A percentile compares a stretch with the other conserved stretches of the same genome.
phyloP scores from a whole-genome alignment of 1,140 invertebrate species.

The Dreissena rostriformis region DNA sequence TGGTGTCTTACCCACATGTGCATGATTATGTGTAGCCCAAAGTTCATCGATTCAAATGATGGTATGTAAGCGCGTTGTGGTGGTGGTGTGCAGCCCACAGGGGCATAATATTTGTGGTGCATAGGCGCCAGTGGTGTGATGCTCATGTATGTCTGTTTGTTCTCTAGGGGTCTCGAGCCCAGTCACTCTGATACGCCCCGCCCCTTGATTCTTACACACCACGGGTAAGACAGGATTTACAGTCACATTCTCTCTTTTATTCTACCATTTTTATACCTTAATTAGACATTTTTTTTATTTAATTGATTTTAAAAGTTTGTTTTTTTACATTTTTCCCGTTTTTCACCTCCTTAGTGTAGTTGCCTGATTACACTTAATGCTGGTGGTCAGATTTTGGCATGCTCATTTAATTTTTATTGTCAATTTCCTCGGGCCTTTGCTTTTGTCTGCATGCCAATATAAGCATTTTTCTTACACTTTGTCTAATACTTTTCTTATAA shows the following conservation, averaged over 20 bases:
- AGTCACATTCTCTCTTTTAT: slow-evolving; percentile 33
- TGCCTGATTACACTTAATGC: too few relatives aligned
- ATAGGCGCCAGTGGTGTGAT: neutral
- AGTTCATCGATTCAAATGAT: too few relatives aligned
- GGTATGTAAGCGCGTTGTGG: too few relatives aligned
- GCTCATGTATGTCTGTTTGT: slow-evolving; percentile 21
- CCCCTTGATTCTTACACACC: slow-evolving; percentile 40
- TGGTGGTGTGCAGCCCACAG: too few relatives aligned
- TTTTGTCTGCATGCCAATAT: neutral
- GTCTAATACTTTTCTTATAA: slow-evolving; percentile 3
- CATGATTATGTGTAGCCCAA: too few relatives aligned
- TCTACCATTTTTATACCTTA: slow-evolving; percentile 33
- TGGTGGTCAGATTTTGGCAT: slow-evolving; percentile 28
- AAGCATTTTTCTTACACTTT: slow-evolving; percentile 8
- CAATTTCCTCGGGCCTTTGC: neutral
- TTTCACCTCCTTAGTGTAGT: neutral
- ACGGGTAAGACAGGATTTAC: slow-evolving; percentile 37
- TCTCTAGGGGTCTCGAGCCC: slow-evolving; percentile 50
- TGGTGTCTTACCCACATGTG: too few relatives aligned
- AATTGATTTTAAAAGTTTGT: neutral
- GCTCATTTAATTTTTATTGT: slow-evolving; percentile 9
- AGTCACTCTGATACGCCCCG: slow-evolving; percentile 43
- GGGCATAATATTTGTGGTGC: too few relatives aligned
- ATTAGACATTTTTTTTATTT: neutral
- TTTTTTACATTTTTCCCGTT: slow-evolving; percentile 15